Conservation (phyloP, 2,113 vertebrate genomes). For the Tautogolabrus adspersus region DNA sequence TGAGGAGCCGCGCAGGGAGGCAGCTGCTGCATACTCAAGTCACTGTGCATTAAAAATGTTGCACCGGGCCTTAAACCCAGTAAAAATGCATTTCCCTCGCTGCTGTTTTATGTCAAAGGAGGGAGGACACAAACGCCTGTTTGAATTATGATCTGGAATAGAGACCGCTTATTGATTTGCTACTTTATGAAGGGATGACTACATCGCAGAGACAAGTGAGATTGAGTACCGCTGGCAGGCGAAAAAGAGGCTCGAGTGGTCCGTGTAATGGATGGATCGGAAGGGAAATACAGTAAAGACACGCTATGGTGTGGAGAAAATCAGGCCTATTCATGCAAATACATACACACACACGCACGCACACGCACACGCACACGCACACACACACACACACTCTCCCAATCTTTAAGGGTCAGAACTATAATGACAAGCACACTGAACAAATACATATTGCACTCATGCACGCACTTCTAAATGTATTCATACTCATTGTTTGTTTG, state of each 20-base stretch:
- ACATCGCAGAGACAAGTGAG: constrained; percentile 57
- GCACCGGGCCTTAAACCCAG: constrained; percentile 36
- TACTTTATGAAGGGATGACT: constrained; percentile 67
- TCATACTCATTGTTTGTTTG: constrained; percentile 64
- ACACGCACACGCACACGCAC: neutral
- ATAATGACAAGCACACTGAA: constrained; percentile 21
- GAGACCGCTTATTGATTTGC: constrained; percentile 67
- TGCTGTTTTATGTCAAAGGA: constrained; percentile 57
- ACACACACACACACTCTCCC: neutral
- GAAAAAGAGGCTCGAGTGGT: constrained; percentile 31
- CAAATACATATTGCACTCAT: constrained; percentile 25
- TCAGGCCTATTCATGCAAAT: neutral
- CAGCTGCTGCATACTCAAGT: constrained; percentile 68
- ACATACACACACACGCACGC: neutral
- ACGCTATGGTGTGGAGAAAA: constrained; percentile 10
- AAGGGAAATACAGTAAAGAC: constrained; percentile 32
- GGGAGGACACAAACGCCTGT: constrained; percentile 62
- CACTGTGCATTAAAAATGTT: constrained; percentile 54
- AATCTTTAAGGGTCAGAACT: constrained; percentile 37
- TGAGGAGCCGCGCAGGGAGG: constrained; percentile 58
- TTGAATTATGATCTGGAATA: constrained; percentile 70
- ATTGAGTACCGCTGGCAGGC: constrained; percentile 58
- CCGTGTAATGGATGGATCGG: constrained; percentile 17
- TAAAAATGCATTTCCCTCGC: constrained; percentile 55
- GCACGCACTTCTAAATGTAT: constrained; percentile 51